A percentile compares a stretch with the other conserved stretches of the same genome.
Evolutionary conservation across 2,888 invertebrate species (phyloP).

Genomic region (Pachydiplax longipennis): DNA sequence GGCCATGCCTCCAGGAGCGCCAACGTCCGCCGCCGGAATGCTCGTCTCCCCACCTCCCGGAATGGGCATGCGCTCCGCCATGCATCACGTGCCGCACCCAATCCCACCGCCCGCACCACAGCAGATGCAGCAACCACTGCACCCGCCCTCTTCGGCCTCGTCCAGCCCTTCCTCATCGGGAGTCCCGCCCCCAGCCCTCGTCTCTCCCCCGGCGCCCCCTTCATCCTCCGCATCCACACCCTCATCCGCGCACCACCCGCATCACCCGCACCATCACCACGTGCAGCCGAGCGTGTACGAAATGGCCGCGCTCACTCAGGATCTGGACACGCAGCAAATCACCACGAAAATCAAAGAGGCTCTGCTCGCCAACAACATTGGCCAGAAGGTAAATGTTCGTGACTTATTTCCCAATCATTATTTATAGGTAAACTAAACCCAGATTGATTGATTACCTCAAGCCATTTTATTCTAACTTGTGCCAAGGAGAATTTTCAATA

Average conservation of each 20-base stretch:
- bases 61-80: slow-evolving; percentile 25
- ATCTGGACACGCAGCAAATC: slow-evolving; percentile 94
- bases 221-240: slow-evolving; percentile 60
- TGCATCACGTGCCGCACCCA: slow-evolving; percentile 53
- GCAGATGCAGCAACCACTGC: slow-evolving; percentile 59
- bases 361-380: slow-evolving; percentile 94
- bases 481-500: too few relatives aligned
- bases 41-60: slow-evolving; percentile 28
- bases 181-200: slow-evolving; percentile 54
- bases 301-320: slow-evolving; percentile 95
- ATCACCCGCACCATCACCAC: slow-evolving; percentile 81
- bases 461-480: too few relatives aligned
- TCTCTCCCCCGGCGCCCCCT: slow-evolving; percentile 48
- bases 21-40: slow-evolving; percentile 13
- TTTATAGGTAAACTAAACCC: too few relatives aligned
- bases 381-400: slow-evolving; percentile 80
- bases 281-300: slow-evolving; percentile 96
- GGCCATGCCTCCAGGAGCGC: slow-evolving; percentile 5
- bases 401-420: neutral
- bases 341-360: slow-evolving; percentile 98
- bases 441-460: too few relatives aligned
- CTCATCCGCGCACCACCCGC: slow-evolving; percentile 63
- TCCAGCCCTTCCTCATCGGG: slow-evolving; percentile 59
- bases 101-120: slow-evolving; percentile 57
- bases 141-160: slow-evolving; percentile 57